phyloP scores from a whole-genome alignment of 2,888 invertebrate genomes.

The Crocallis elinguaria region DNA sequence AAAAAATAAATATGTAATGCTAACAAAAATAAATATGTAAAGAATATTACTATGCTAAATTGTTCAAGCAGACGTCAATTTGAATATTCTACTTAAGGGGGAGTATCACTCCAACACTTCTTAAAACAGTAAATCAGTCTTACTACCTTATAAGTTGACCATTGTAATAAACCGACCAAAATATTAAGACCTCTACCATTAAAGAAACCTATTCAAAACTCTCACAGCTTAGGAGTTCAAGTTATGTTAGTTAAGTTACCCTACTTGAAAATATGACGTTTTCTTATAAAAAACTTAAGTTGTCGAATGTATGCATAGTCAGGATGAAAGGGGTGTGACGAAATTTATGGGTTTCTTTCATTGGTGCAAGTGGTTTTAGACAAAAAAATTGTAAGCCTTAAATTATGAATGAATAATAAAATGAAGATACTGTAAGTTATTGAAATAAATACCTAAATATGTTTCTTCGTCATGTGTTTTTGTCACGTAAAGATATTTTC shows the following conservation, averaged over 20 bases:
- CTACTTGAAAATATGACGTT: conserved; percentile 51
- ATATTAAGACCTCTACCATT: conserved; percentile 34
- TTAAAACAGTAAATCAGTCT: conserved; percentile 68
- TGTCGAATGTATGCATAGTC: conserved; percentile 57
- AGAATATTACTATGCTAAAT: not conserved
- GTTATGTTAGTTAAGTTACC: conserved; percentile 46
- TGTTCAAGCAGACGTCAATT: conserved; percentile 13
- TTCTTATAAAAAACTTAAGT: conserved; percentile 50
- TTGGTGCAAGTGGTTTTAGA: conserved; percentile 23
- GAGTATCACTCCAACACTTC: conserved; percentile 47
- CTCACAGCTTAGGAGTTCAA: conserved; percentile 31
- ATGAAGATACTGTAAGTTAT: not conserved
- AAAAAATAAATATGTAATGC: not conserved
- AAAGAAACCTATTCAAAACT: not conserved
- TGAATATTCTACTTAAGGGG: conserved; percentile 41
- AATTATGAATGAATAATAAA: not conserved
- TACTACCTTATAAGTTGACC: conserved; percentile 60
- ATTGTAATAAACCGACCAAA: conserved; percentile 47
- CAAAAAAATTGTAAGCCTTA: not conserved
- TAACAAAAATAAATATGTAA: not conserved
- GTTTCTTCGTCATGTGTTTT: too few species aligned
- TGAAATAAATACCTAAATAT: not conserved
- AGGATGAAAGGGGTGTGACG: conserved; percentile 59
- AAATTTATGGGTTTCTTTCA: conserved; percentile 16
- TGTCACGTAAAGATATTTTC: too few species aligned